phyloP scores from a whole-genome alignment of 2,113 vertebrate genomes.

The Emydocephalus ijimae region DNA sequence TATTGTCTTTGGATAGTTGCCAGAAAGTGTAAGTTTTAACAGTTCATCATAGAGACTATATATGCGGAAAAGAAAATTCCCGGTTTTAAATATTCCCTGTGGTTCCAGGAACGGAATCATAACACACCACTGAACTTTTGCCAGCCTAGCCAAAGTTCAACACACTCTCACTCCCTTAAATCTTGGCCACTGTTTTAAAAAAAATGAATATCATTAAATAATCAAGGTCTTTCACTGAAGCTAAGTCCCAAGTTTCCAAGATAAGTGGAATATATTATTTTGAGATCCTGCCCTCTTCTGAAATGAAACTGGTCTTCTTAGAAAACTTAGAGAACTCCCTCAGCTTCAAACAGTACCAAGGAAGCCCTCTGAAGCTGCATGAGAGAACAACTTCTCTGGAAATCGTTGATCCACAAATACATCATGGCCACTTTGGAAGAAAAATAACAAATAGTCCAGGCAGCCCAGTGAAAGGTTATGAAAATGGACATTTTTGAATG shows the following conservation, averaged over 20 bases:
- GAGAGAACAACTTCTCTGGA: not conserved
- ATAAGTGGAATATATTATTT: not conserved
- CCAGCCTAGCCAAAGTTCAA: not conserved
- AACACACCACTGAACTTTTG: not conserved
- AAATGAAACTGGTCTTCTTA: not conserved
- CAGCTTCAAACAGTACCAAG: not conserved
- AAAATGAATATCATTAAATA: not conserved
- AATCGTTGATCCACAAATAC: not conserved
- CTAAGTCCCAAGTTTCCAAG: not conserved
- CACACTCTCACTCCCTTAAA: no score
- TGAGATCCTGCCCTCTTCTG: not conserved
- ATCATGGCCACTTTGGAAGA: not conserved
- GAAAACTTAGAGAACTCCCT: not conserved
- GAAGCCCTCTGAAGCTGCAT: not conserved
- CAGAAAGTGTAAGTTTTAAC: not conserved
- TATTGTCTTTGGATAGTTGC: not conserved
- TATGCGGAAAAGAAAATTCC: not conserved
- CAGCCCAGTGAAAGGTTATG: not conserved
- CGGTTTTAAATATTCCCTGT: not conserved
- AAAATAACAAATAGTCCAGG: not conserved
- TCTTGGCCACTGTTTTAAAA: not conserved
- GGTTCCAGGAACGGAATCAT: not conserved
- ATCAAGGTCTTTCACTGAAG: not conserved
- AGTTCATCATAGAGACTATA: no score
- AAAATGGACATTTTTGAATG: not conserved